These are phyloP conservation scores for Colletes latitarsis DNA, from an alignment of 1,140 invertebrate species.

Conservation along the genomic window DNA sequence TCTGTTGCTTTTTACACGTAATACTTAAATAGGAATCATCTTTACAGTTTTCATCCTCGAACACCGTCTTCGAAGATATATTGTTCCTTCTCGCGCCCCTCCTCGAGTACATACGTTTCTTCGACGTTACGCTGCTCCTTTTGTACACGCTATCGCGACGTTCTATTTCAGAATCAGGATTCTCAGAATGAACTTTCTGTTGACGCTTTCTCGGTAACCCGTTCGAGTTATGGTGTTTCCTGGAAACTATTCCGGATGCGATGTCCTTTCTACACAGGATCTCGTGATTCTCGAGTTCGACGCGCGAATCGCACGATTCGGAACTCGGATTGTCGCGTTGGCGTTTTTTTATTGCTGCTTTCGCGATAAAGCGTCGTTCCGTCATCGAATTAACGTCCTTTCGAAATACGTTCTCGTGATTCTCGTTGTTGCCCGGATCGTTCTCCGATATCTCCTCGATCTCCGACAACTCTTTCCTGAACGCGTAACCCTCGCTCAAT, in stretches of 20 bases:
- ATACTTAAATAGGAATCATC: constrained; percentile 69
- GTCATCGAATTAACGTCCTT: constrained; percentile 57
- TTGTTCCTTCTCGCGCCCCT: constrained; percentile 65
- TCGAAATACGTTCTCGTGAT: constrained; percentile 65
- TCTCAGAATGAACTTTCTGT: constrained; percentile 30
- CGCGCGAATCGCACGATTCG: constrained; percentile 58
- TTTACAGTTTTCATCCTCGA: constrained; percentile 74
- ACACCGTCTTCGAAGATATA: constrained; percentile 59
- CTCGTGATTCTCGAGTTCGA: constrained; percentile 70
- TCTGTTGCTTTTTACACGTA: constrained; percentile 57
- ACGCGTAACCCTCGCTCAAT: constrained; percentile 45
- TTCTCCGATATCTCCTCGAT: constrained; percentile 54
- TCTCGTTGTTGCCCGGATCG: constrained; percentile 57
- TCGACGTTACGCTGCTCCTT: constrained; percentile 49
- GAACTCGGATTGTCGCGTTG: constrained; percentile 49
- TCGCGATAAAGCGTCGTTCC: constrained; percentile 47
- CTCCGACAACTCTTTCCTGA: constrained; percentile 35
- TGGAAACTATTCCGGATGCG: constrained; percentile 56
- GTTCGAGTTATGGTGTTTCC: constrained; percentile 66
- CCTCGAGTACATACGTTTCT: constrained; percentile 58
- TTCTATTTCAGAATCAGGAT: constrained; percentile 39
- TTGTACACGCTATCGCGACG: constrained; percentile 51
- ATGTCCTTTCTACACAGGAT: constrained; percentile 58
- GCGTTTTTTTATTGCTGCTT: constrained; percentile 51
- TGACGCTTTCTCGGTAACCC: constrained; percentile 51